Conservation (phyloP, 2,888 invertebrate genomes). For the Polydrusus pterygomalis region DNA sequence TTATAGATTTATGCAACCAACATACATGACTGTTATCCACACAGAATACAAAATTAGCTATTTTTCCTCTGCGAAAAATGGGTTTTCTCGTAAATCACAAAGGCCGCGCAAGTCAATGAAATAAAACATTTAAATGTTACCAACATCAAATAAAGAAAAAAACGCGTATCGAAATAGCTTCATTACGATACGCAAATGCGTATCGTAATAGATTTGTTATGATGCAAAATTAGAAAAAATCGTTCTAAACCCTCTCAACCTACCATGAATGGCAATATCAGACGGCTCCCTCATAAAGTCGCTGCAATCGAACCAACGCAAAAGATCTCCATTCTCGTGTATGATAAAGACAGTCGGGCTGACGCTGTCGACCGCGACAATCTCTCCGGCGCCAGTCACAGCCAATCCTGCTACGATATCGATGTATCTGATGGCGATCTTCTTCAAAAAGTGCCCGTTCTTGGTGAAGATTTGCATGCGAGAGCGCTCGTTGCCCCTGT, state of each 20-base stretch:
- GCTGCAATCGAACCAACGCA: constrained; percentile 98
- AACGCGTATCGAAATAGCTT: no score
- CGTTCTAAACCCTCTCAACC: not conserved
- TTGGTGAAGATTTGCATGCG: constrained; percentile 98
- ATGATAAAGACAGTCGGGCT: constrained; percentile 97
- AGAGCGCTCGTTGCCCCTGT: constrained; percentile 96
- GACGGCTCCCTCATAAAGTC: constrained; percentile 98
- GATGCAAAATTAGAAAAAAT: no score
- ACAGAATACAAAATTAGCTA: no score
- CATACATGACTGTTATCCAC: no score
- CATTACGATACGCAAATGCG: no score
- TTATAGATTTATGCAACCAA: no score
- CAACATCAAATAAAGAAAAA: no score
- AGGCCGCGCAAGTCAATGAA: no score
- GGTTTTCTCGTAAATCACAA: no score
- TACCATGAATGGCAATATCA: constrained; percentile 95
- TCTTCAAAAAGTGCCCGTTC: constrained; percentile 95
- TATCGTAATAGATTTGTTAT: no score
- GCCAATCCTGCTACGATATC: constrained; percentile 96
- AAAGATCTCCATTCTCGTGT: constrained; percentile 91
- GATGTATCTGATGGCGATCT: constrained; percentile 92
- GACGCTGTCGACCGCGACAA: constrained; percentile 97
- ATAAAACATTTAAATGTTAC: no score
- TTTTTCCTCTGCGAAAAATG: no score
- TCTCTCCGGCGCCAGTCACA: constrained; percentile 92